These are phyloP conservation scores for Ellobius talpinus DNA, from an alignment of 2,113 vertebrate genomes.

Conservation along the genomic window DNA sequence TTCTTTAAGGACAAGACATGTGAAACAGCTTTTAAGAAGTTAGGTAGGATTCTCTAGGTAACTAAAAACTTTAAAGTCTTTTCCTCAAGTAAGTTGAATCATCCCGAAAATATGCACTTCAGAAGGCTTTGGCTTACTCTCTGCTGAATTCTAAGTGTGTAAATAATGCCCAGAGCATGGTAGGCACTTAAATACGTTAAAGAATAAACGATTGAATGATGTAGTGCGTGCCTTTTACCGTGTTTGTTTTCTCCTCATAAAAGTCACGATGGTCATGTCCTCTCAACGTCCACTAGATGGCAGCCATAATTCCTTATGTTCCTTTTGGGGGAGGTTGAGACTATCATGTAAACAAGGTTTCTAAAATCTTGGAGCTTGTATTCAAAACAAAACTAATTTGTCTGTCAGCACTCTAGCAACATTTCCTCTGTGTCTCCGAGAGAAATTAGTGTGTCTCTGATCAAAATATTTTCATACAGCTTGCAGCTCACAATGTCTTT, in stretches of 20 bases:
- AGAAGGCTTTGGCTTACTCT: neutral
- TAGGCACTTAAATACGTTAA: neutral
- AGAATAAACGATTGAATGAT: neutral
- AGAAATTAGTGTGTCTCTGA: constrained; percentile 54
- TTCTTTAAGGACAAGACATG: neutral
- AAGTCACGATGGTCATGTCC: neutral
- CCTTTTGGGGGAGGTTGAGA: neutral
- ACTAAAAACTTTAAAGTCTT: constrained; percentile 35
- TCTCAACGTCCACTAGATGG: constrained; percentile 67
- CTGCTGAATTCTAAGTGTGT: neutral
- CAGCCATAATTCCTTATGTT: constrained; percentile 59
- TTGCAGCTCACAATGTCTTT: neutral
- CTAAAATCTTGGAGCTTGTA: constrained; percentile 29
- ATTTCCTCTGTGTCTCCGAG: constrained; percentile 15
- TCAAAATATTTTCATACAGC: constrained; percentile 37
- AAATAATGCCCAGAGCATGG: neutral
- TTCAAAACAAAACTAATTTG: constrained; percentile 48
- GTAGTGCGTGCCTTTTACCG: neutral
- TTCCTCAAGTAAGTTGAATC: constrained; percentile 9
- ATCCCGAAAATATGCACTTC: constrained; percentile 1
- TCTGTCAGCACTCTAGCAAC: neutral
- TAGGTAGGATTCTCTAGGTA: constrained; percentile 37
- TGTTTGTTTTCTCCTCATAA: constrained; percentile 12
- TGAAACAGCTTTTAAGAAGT: neutral
- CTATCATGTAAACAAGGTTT: constrained; percentile 54